Percentiles rank a stretch among this genome's conserved stretches.
Conservation (phyloP, 2,113 vertebrate genomes). For the Cyphomyrus plagiostoma region DNA sequence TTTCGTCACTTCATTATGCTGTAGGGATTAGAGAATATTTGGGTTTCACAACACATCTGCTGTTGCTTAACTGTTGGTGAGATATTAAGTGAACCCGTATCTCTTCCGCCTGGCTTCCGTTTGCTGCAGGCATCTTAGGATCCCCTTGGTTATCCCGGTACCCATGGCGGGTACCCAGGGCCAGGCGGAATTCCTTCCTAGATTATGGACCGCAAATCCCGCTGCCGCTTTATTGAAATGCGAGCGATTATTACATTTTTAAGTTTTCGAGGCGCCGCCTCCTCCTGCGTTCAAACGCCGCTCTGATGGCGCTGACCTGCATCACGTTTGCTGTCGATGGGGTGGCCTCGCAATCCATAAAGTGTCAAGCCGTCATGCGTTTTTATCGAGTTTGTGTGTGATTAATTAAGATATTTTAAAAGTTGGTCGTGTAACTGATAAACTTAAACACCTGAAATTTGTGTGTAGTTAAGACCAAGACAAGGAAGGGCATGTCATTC, state of each 20-base stretch:
- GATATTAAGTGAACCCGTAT: background rate
- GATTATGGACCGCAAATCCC: slow-evolving; percentile 50
- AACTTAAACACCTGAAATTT: background rate
- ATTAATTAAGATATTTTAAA: background rate
- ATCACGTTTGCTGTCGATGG: background rate
- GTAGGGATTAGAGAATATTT: background rate
- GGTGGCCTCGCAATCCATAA: background rate
- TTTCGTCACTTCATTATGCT: background rate
- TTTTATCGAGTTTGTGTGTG: background rate
- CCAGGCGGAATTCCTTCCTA: slow-evolving; percentile 47
- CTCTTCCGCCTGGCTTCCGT: background rate
- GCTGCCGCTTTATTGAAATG: slow-evolving; percentile 28
- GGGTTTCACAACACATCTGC: background rate
- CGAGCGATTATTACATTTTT: slow-evolving; percentile 2
- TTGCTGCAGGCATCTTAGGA: background rate
- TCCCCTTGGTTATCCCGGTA: background rate
- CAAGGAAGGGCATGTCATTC: background rate
- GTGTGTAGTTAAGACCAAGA: background rate
- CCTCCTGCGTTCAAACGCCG: background rate
- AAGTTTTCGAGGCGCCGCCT: background rate
- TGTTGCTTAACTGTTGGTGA: background rate
- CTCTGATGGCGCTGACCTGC: background rate
- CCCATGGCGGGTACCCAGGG: slow-evolving; percentile 24
- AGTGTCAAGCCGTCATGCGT: background rate
- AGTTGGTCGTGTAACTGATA: background rate